Evolutionary conservation across 2,888 invertebrate genomes (phyloP), one percentile per base, ranked within the genome.

Genomic region (Balanococcus diminutus): DNA sequence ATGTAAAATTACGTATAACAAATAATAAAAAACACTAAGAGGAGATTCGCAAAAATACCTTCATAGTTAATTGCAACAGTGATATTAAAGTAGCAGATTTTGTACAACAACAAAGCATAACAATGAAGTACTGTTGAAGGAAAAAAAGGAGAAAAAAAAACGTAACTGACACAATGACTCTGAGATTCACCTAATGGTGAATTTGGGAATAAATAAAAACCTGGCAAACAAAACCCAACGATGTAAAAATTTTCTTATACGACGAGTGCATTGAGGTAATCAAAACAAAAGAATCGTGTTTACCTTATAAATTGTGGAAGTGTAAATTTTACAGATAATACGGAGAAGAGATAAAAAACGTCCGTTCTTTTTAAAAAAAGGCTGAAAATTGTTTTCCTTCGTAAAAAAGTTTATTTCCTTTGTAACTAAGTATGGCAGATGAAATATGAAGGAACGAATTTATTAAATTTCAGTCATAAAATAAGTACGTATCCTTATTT

Each of bases 1-100:
- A 67, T 67, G 11, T 67, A 67, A 67, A 56, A 22, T 56, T 67
- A 67, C 61, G 28, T n/a, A n/a, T n/a, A n/a, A n/a, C n/a, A 67
- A 67, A 67, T 67, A 67, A 67, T 67, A 67, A 67, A 28, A 67
- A 67, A 25, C 61, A n/a, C 61, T 28, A 56, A 56, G 28, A 28
- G 11, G 25, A 67, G 28, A 67, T 22, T 56, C 19, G 11, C 19
- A 22, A 22, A 28, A 67, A 28, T 56, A 28, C 61, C 28, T 67
- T 67, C 11, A 25, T 67, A 14, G 28, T 67, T 67, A 11, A 67
- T 67, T 67, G 61, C 11, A 28, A 25, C 28, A 5, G 19, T 6
- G n/a, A 51, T 6, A 14, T 42, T 42, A 67, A 25, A 9, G 2
- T 9, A 1, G 25, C 11, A 25, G 3, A 11, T 56, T 22, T 22